A percentile compares a stretch with the other conserved stretches of the same genome.
Conservation (phyloP, 2,888 invertebrate species). For the Nipponacmea schrenckii region DNA sequence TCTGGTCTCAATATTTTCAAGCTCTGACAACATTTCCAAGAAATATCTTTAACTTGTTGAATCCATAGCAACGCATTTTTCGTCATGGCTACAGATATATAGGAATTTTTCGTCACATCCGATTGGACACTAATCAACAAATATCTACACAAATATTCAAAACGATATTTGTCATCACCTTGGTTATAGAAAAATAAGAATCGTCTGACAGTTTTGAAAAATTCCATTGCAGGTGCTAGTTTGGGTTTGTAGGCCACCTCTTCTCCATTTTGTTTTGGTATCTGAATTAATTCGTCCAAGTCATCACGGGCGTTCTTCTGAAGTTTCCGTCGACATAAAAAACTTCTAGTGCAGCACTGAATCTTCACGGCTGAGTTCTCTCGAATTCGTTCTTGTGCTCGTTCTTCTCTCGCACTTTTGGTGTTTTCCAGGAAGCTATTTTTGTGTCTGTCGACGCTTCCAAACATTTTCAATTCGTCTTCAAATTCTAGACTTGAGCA, state of each 20-base stretch:
- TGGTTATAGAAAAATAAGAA: conserved; percentile 29
- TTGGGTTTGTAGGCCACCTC: conserved; percentile 70
- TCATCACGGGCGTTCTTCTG: conserved; percentile 69
- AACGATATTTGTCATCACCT: conserved; percentile 44
- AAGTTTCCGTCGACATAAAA: neutral
- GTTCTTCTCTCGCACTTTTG: conserved; percentile 89
- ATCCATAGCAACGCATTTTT: conserved; percentile 92
- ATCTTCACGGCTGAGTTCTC: conserved; percentile 70
- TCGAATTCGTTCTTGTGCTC: conserved; percentile 84
- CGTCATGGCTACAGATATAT: conserved; percentile 86
- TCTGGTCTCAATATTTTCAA: conserved; percentile 78
- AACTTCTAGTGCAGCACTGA: conserved; percentile 42
- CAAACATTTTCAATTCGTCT: conserved; percentile 44
- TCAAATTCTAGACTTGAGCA: too few relatives aligned
- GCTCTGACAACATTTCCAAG: conserved; percentile 77
- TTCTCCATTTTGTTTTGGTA: conserved; percentile 66
- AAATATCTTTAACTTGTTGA: conserved; percentile 85
- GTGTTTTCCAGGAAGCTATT: conserved; percentile 83
- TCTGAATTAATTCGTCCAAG: conserved; percentile 79
- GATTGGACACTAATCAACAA: conserved; percentile 65
- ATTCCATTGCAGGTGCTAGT: conserved; percentile 62
- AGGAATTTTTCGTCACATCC: conserved; percentile 74
- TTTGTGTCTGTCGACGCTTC: conserved; percentile 51
- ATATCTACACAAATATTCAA: conserved; percentile 67
- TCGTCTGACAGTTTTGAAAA: neutral